These are phyloP conservation scores for Bugula neritina DNA, from an alignment of 2,888 invertebrate species.

Conservation along the genomic window DNA sequence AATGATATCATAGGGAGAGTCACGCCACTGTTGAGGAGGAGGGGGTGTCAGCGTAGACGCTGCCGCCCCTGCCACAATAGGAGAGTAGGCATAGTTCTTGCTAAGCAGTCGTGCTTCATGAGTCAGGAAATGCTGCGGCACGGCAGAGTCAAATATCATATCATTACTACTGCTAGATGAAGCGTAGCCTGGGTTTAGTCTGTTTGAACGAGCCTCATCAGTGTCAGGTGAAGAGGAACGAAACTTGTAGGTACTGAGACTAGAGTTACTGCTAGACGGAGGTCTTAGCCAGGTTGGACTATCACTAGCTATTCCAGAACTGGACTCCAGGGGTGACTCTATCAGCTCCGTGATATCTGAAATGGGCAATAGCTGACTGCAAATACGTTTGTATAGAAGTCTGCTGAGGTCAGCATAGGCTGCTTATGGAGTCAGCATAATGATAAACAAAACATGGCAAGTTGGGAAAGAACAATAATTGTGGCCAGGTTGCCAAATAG, in stretches of 20 bases:
- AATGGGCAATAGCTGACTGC: too few species aligned
- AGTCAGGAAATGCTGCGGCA: background rate
- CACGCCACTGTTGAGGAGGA: conserved; percentile 15
- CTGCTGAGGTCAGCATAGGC: too few species aligned
- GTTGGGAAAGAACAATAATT: background rate
- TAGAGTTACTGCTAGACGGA: conserved; percentile 24
- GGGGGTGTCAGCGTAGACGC: conserved; percentile 14
- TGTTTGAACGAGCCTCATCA: conserved; percentile 20
- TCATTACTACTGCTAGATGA: conserved; percentile 27
- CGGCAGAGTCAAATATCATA: background rate
- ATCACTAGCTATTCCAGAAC: conserved; percentile 49
- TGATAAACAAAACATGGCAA: background rate
- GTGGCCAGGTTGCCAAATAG: background rate
- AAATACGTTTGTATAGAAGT: too few species aligned
- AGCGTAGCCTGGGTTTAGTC: conserved; percentile 22
- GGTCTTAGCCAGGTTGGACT: conserved; percentile 26
- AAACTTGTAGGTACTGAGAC: conserved; percentile 26
- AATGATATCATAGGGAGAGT: conserved; percentile 16
- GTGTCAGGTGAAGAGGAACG: conserved; percentile 26
- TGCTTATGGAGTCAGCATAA: background rate
- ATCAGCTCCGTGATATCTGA: conserved; percentile 18
- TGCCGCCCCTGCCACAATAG: background rate
- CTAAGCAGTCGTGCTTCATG: conserved; percentile 7
- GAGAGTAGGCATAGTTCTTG: conserved; percentile 4
- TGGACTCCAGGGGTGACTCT: conserved; percentile 42